Base-by-base conservation (phyloP, 1,140 invertebrate genomes). In the Maniola jurtina region DNA sequence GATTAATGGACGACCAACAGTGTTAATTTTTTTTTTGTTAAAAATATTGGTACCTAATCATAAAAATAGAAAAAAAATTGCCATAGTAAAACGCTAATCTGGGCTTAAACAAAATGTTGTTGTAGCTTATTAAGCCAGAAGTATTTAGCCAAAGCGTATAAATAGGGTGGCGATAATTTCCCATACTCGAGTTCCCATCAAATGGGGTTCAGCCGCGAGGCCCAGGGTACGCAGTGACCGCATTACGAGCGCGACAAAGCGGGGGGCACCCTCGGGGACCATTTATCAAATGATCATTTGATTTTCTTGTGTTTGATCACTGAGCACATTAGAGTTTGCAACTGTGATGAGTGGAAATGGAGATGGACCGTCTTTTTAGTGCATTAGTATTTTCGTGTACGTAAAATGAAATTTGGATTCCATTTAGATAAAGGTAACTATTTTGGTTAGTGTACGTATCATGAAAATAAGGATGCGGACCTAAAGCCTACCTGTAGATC, bases 221-320 rank as follows among this genome's bases (percentile, higher is more conserved):
- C 14, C 48, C 48, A 42, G 62, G 62, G 54, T 9, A 42, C 38
- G 59, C 60, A 61, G 71, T 86, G 86, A 89, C 86, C 87, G 80
- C 84, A 89, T 88, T 86, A 88, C 81, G 79, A 86, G 84, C 75
- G 84, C 80, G 84, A 82, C 81, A 78, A 81, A 81, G 82, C 86
- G 73, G 70, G 72, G 68, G 56, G 74, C 77, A 68, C 80, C 86
- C 82, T 74, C 73, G 68, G 80, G 80, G 84, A 83, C 82, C 76
- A 90, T 90, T 90, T 90, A 90, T 90, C 87, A 90, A 90, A 90
- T 90, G 86, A 90, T 90, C 86, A 90, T 90, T 90, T 90, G 86
- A 90, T 90, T 90, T 89, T 87, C 86, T 90, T 90, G 88, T 90
- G 84, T 90, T 90, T 90, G 86, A 90, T 90, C 88, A 90, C 77